phyloP scores from a whole-genome alignment of 2,888 invertebrate genomes.

The Antheraea yamamai region DNA sequence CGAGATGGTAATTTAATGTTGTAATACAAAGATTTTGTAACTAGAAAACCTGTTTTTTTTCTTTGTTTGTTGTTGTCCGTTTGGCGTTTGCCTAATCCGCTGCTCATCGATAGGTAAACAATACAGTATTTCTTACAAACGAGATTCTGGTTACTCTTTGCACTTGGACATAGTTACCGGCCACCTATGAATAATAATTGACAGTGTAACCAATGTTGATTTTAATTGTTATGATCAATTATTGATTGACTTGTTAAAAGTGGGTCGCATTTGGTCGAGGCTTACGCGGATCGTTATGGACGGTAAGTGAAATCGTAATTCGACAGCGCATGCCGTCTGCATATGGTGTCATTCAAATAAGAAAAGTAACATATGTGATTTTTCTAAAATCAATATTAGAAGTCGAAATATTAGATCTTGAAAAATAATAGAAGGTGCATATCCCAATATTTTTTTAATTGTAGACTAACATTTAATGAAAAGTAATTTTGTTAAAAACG shows the following conservation, averaged over 20 bases:
- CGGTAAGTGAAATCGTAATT: constrained; percentile 2
- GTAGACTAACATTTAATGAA: neutral
- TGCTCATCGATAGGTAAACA: constrained; percentile 26
- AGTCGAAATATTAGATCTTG: neutral
- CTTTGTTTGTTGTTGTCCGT: constrained; percentile 18
- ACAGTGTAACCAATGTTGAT: neutral
- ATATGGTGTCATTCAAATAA: no score
- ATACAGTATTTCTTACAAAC: no score
- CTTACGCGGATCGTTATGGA: neutral
- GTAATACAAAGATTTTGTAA: constrained; percentile 50
- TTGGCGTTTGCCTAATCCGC: constrained; percentile 36
- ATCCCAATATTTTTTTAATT: neutral
- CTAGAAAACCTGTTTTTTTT: constrained; percentile 45
- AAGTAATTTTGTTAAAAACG: neutral
- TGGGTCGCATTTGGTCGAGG: neutral
- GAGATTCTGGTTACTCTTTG: neutral
- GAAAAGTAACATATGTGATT: neutral
- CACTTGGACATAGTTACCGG: neutral
- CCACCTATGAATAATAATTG: neutral
- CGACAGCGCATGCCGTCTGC: constrained; percentile 11
- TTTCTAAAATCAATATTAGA: no score
- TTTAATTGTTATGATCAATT: neutral
- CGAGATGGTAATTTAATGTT: constrained; percentile 60
- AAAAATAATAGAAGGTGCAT: neutral
- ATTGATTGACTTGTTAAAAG: neutral